phyloP scores from a whole-genome alignment of 2,888 invertebrate genomes.

The Neelides folsomi region DNA sequence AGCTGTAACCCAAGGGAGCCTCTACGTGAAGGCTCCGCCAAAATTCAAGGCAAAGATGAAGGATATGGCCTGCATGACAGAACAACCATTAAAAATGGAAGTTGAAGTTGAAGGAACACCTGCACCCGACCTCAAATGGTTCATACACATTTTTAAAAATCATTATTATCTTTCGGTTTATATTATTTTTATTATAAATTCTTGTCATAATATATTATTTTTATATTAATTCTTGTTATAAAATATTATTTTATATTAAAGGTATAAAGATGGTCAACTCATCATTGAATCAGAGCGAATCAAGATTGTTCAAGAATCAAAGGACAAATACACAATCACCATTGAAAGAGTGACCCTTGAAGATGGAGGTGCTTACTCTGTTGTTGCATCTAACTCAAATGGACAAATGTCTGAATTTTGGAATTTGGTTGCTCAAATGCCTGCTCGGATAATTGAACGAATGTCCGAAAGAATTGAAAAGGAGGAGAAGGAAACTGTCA shows the following conservation, averaged over 20 bases:
- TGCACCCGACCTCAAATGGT: conserved; percentile 62
- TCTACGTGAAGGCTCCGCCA: conserved; percentile 71
- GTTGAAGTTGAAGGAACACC: conserved; percentile 74
- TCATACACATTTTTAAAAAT: too few relatives aligned
- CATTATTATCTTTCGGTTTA: too few relatives aligned
- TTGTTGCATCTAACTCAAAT: conserved; percentile 70
- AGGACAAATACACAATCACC: conserved; percentile 51
- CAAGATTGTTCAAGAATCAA: conserved; percentile 51
- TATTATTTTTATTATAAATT: too few relatives aligned
- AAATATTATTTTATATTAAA: conserved; percentile 24
- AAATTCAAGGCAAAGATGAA: conserved; percentile 67
- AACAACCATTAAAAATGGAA: conserved; percentile 60
- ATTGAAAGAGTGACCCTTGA: conserved; percentile 58
- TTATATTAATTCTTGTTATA: neutral
- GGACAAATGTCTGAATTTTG: conserved; percentile 85
- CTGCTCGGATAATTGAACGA: conserved; percentile 54
- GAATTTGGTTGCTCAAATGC: conserved; percentile 69
- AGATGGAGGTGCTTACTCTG: conserved; percentile 76
- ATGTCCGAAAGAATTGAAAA: conserved; percentile 13
- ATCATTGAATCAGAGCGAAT: conserved; percentile 59
- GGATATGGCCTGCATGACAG: conserved; percentile 57
- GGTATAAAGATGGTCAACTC: conserved; percentile 72
- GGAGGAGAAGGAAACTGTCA: conserved; percentile 61
- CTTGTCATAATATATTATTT: too few relatives aligned
- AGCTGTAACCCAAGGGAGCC: conserved; percentile 56